These are phyloP conservation scores for Mobula birostris DNA, from an alignment of 2,113 vertebrate genomes.

Conservation along the genomic window DNA sequence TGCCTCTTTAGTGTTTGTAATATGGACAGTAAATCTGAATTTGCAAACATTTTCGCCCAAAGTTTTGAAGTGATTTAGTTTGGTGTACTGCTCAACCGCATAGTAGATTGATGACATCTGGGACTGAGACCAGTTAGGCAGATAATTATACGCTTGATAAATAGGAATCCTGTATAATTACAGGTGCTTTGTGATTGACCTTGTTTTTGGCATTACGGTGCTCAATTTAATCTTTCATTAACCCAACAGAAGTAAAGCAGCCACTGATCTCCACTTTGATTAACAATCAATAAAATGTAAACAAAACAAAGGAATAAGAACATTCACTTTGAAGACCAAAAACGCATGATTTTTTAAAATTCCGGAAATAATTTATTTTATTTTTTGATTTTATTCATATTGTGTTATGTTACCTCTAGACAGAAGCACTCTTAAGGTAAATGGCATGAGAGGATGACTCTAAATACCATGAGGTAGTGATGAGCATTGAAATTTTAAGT, in stretches of 20 bases:
- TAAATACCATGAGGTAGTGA: neutral
- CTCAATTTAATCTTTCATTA: conserved; percentile 1
- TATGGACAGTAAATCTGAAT: neutral
- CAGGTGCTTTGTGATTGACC: neutral
- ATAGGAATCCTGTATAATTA: conserved; percentile 12
- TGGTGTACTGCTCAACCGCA: neutral
- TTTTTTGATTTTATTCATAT: neutral
- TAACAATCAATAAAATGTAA: neutral
- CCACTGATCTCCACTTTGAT: neutral
- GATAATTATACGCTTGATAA: conserved; percentile 16
- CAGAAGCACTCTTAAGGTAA: neutral
- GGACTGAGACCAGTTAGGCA: conserved; percentile 14
- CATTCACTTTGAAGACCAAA: neutral
- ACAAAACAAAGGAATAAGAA: neutral
- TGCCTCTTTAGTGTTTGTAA: neutral
- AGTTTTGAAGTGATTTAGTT: conserved; percentile 10
- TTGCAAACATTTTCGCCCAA: neutral
- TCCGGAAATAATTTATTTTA: neutral
- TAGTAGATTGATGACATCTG: neutral
- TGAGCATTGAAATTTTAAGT: neutral
- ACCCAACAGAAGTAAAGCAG: neutral
- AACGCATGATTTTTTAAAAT: neutral
- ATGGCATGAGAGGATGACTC: neutral
- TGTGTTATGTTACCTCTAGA: neutral
- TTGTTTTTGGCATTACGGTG: neutral